Evolutionary conservation across 2,113 vertebrate genomes (phyloP), one percentile per base, ranked within the genome.

Genomic region (Erpornis zantholeuca): DNA sequence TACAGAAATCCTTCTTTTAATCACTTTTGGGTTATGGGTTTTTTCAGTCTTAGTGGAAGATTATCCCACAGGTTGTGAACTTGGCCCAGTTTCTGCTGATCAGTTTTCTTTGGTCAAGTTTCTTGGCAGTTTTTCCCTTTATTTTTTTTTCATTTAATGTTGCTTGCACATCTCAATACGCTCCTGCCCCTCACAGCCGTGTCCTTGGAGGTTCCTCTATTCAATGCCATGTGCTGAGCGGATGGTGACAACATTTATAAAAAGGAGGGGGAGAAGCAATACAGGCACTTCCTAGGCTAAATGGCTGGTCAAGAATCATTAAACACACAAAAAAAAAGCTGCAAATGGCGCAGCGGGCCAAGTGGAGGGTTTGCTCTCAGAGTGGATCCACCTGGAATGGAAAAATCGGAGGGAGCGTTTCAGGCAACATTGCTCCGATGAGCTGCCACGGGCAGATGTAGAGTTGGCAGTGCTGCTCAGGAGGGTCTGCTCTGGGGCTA

Each of bases 1-100:
- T 78, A 87, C 45, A 82, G 93, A 90, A 94, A 94, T 91, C 92
- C 87, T 94, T 94, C 84, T 90, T 96, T 96, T 97, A 95, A 93
- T 92, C 86, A 88, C 42, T 44, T 91, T 94, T 12, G 40, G 64
- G 94, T 95, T 95, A 91, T 14, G 4, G 38, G 15, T 75, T 89
- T 91, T 90, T 77, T 69, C 3, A 3, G 50, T 71, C 59, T 66
- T 50, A 56, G 69, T 70, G 31, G 85, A 70, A 83, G 75, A 95
- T 96, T 83, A 21, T 33, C 40, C 60, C 54, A 68, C 72, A 81
- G 75, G 73, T 79, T 68, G 45, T 86, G 16, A 90, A 89, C 44
- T 69, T 84, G 93, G 93, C 92, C 94, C 79, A 63, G 13, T 76
- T 96, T 97, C 70, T 90, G 81, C 86, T 73, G 94, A 87, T 86